A percentile compares a stretch with the other conserved stretches of the same genome.
phyloP scores from a whole-genome alignment of 2,113 vertebrate genomes.

The Propithecus coquereli region DNA sequence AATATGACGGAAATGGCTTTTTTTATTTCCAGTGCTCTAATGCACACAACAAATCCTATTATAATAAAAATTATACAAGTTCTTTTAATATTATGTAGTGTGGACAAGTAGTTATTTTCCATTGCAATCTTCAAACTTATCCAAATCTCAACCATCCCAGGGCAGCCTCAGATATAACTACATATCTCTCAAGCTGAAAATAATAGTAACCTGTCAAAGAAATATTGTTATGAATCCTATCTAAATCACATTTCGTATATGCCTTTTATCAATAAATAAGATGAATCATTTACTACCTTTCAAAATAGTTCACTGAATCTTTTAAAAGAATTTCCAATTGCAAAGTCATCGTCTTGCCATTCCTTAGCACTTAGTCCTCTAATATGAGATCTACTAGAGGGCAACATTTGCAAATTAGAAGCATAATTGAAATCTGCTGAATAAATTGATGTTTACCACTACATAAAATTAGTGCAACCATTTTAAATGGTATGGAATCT shows the following conservation, averaged over 20 bases:
- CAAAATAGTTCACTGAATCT: constrained; percentile 67
- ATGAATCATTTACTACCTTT: constrained; percentile 11
- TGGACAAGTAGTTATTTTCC: constrained; percentile 34
- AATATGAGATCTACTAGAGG: constrained; percentile 69
- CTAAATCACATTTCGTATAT: constrained; percentile 46
- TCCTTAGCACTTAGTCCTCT: constrained; percentile 53
- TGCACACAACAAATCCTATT: background rate
- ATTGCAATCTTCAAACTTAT: background rate
- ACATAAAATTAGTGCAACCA: constrained; percentile 64
- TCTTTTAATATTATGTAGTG: background rate
- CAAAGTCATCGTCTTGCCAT: constrained; percentile 65
- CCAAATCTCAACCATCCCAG: background rate
- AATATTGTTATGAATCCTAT: constrained; percentile 7
- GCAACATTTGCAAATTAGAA: constrained; percentile 73
- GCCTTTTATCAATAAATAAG: constrained; percentile 49
- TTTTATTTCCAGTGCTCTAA: background rate
- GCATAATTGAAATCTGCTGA: constrained; percentile 69
- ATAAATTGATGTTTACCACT: constrained; percentile 68
- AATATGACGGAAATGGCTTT: background rate
- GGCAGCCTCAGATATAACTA: background rate
- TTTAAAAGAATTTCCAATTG: constrained; percentile 72
- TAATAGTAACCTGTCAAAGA: background rate
- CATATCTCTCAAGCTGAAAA: background rate
- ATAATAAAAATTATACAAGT: constrained; percentile 11
- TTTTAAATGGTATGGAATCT: constrained; percentile 64